Percentiles rank a stretch among this genome's conserved stretches.
These are phyloP conservation scores for Percina caprodes DNA, from an alignment of 2,113 vertebrate species.

Conservation along the genomic window DNA sequence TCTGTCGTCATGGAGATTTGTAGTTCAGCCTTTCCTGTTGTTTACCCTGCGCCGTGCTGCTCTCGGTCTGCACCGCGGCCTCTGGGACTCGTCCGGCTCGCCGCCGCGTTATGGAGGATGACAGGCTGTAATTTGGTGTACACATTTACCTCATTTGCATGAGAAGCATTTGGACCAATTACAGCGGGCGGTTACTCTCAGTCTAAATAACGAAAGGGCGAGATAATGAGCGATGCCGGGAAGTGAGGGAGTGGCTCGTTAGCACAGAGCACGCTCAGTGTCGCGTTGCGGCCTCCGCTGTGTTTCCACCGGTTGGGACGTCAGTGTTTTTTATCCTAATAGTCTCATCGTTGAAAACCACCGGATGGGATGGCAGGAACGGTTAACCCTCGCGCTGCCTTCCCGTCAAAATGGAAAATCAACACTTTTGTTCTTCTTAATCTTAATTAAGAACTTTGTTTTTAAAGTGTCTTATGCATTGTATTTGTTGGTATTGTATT, in stretches of 20 bases:
- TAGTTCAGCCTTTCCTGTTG: neutral
- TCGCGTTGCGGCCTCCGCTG: too few species aligned
- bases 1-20: constrained; percentile 28
- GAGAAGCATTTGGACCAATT: constrained; percentile 62
- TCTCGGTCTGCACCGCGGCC: neutral
- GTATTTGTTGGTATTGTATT: too few species aligned
- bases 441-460: too few species aligned
- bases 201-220: constrained; percentile 59
- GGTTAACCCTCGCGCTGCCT: too few species aligned
- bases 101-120: constrained; percentile 31
- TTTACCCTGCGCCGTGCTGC: neutral
- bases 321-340: constrained; percentile 35
- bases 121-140: constrained; percentile 76
- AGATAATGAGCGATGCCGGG: constrained; percentile 60
- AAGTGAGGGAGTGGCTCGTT: constrained; percentile 55
- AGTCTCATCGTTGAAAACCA: neutral
- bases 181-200: constrained; percentile 45
- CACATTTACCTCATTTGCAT: constrained; percentile 78
- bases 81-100: constrained; percentile 54
- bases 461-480: too few species aligned
- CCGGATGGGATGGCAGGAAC: too few species aligned
- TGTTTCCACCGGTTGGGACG: too few species aligned
- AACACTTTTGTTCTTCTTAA: too few species aligned
- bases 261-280: constrained; percentile 22
- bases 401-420: too few species aligned